phyloP scores from a whole-genome alignment of 2,797 vertebrate species.

The Thripadectes ignobilis region DNA sequence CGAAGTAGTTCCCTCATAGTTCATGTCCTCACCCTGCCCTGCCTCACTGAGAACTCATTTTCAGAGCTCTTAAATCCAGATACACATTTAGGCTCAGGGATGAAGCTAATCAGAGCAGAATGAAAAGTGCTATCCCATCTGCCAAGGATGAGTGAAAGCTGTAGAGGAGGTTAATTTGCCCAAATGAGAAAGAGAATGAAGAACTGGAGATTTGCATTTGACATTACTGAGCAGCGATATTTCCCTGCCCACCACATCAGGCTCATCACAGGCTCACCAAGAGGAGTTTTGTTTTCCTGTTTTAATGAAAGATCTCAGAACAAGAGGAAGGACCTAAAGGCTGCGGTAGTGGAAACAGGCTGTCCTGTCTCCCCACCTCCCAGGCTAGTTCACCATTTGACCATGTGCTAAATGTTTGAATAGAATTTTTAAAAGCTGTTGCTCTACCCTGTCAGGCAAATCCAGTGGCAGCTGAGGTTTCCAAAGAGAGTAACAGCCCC shows the following conservation, averaged over 20 bases:
- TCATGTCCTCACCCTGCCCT: background rate
- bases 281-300: background rate
- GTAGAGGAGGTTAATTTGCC: background rate
- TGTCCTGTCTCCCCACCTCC: background rate
- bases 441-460: background rate
- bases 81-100: background rate
- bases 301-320: background rate
- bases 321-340: background rate
- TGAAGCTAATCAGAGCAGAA: background rate
- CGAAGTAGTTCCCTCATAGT: background rate
- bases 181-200: background rate
- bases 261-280: background rate
- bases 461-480: background rate
- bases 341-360: background rate
- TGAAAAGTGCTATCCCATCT: background rate
- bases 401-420: rapidly evolving
- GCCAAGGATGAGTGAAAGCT: background rate
- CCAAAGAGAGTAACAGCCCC: background rate
- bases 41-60: background rate
- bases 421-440: background rate
- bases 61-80: background rate
- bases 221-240: background rate
- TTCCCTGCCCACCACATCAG: background rate
- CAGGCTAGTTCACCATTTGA: background rate
- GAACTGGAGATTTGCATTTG: background rate